These are phyloP conservation scores for Eospalax fontanierii DNA, from an alignment of 2,797 vertebrate genomes.

Conservation along the genomic window DNA sequence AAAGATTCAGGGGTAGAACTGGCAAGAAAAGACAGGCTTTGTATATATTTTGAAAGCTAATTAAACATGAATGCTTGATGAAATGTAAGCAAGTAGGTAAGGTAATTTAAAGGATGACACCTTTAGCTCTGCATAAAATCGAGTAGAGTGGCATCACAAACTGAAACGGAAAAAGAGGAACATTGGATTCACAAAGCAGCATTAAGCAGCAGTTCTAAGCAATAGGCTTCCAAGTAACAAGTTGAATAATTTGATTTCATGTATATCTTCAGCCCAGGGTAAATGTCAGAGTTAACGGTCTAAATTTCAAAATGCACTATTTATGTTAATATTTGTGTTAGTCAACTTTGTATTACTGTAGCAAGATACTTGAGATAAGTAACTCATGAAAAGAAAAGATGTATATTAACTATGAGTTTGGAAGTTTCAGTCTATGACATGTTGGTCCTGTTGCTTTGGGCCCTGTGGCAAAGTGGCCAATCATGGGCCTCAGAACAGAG, in stretches of 20 bases:
- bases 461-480: not conserved
- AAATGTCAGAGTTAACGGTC: not conserved
- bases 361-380: not conserved
- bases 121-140: not conserved
- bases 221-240: not conserved
- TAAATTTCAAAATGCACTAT: not conserved
- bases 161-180: not conserved
- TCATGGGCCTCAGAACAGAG: not conserved
- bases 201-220: not conserved
- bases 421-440: not conserved
- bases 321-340: not conserved
- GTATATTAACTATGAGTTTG: not conserved
- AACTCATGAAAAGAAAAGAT: not conserved
- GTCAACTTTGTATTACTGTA: not conserved
- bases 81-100: not conserved
- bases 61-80: too few relatives aligned
- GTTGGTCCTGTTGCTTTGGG: not conserved
- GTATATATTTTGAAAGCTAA: too few relatives aligned
- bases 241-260: not conserved
- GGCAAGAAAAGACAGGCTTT: too few relatives aligned
- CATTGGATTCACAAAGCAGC: not conserved
- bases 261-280: not conserved
- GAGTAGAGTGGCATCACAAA: not conserved
- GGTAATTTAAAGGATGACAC: not conserved
- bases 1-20: too few relatives aligned